Conservation (phyloP, 2,113 vertebrate genomes). For the Centrocercus urophasianus region DNA sequence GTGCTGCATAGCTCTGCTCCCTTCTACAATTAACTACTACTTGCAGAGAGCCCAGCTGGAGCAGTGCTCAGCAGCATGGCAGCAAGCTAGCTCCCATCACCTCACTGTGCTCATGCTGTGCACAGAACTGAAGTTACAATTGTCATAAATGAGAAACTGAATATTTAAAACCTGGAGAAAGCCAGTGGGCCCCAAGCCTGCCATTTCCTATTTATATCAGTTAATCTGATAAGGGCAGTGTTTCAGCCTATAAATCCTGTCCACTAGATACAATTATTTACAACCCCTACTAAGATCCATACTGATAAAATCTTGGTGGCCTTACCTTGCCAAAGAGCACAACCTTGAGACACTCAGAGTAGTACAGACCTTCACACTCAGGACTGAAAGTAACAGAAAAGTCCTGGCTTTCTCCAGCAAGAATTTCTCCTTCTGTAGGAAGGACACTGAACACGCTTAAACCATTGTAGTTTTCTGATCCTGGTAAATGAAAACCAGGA, state of each 20-base stretch:
- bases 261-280: not conserved
- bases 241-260: not conserved
- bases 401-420: constrained; percentile 79
- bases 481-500: constrained; percentile 67
- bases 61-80: not conserved
- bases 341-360: constrained; percentile 84
- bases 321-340: constrained; percentile 86
- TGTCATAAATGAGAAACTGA: not conserved
- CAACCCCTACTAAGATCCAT: not conserved
- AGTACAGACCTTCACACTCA: constrained; percentile 87
- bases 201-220: not conserved
- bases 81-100: not conserved
- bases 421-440: constrained; percentile 82
- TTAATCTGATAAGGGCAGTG: not conserved
- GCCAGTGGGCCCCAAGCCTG: not conserved
- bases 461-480: constrained; percentile 86
- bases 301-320: not conserved
- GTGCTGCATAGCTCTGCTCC: not conserved
- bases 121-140: not conserved
- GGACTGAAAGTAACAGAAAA: constrained; percentile 89
- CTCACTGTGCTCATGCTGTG: accelerated
- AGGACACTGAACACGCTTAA: constrained; percentile 85
- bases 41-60: not conserved
- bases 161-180: not conserved
- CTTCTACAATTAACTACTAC: not conserved